Evolutionary conservation across 2,113 vertebrate species (phyloP), one percentile per base, ranked within the genome.

Genomic region (Sakesphorus luctuosus): DNA sequence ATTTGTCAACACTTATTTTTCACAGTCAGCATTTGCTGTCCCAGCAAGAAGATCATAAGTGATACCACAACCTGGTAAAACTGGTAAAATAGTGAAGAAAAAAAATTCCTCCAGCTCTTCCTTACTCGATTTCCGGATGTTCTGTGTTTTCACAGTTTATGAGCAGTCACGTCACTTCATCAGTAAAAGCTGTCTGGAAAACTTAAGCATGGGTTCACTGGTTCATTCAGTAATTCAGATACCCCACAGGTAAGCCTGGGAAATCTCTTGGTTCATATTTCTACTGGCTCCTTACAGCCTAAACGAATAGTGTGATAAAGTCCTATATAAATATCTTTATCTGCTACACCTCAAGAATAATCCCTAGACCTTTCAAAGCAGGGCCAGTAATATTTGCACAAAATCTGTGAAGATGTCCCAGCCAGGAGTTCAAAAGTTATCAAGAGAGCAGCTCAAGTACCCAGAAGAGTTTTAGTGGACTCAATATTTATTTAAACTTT

Each of bases 1-100:
- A 91, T 94, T 97, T 95, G 90, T 95, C 93, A 83, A 93, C 63
- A 77, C 53, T 85, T 43, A 9, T 95, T 94, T 94, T 91, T 96
- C 82, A 80, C 67, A 94, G 87, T 61, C 92, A 71, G 55, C 23
- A 2, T 85, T 93, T 90, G 61, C 87, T 86, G 38, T 63, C 79
- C 92, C 72, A 90, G 67, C 50, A 71, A 94, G 71, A 65, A 90
- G 59, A 80, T 80, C 2, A 2, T 73, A 94, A 69, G 49, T 83
- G 52, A 93, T 85, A 74, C 46, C 58, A 79, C 50, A 86, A 25
- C 65, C 50, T 71, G 65, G 81, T 85, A 82, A 69, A 82, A 75
- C 28, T 73, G 58, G 77, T 68, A 55, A 59, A 89, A 85, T 10
- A 47, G 56, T 61, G 80, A 17, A 75, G n/a, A 53, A 89, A 62